A percentile compares a stretch with the other conserved stretches of the same genome.
phyloP scores from a whole-genome alignment of 2,797 vertebrate genomes.

The Sebastes diploproa region DNA sequence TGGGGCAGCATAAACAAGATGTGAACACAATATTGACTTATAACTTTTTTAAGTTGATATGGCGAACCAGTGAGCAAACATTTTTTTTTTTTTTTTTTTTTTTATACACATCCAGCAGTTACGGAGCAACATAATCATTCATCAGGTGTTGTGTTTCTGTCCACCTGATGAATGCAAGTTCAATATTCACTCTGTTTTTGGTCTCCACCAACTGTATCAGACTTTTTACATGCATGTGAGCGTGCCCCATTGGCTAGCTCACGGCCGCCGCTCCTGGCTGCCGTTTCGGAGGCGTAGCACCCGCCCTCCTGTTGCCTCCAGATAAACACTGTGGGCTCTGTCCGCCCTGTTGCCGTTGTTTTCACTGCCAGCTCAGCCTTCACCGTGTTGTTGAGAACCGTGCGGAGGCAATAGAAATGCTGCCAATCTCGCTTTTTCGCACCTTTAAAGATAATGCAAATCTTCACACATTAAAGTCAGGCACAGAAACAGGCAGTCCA shows the following conservation, averaged over 20 bases:
- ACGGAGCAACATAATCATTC: not conserved
- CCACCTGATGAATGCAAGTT: too few species aligned
- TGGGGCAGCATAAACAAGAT: not conserved
- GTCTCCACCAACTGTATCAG: too few species aligned
- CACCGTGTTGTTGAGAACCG: too few species aligned
- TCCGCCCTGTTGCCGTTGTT: too few species aligned
- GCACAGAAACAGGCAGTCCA: constrained; percentile 60
- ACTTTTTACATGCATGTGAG: not conserved
- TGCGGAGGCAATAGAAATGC: too few species aligned
- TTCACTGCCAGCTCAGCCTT: too few species aligned
- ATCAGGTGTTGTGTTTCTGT: not conserved
- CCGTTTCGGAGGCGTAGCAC: too few species aligned
- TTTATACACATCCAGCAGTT: not conserved
- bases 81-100: too few species aligned
- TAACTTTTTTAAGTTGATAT: not conserved
- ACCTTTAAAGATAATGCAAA: not conserved
- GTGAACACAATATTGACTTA: not conserved
- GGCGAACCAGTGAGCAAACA: not conserved
- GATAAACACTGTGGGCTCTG: too few species aligned
- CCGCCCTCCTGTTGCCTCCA: too few species aligned
- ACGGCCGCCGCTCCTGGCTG: accelerated
- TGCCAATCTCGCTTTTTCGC: too few species aligned
- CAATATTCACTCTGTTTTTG: not conserved
- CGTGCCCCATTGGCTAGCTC: too few species aligned
- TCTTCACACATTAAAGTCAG: not conserved